Evolutionary conservation across 2,888 invertebrate species (phyloP).

Genomic region (Tillus elongatus): DNA sequence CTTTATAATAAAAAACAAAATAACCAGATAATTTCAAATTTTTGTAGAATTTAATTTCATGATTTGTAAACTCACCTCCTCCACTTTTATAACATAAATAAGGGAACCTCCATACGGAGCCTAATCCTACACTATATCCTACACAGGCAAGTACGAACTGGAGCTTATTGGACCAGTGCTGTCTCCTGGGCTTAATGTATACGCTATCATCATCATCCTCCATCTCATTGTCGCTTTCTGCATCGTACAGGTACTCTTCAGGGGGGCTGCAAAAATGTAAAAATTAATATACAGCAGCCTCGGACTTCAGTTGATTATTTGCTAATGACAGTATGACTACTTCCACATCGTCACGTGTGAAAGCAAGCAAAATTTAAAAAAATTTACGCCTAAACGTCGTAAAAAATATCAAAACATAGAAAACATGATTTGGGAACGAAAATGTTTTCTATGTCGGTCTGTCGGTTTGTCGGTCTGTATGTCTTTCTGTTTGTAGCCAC

Average conservation of each 20-base stretch:
- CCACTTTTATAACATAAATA: constrained; percentile 87
- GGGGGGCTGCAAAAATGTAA: constrained; percentile 51
- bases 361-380: neutral
- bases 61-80: constrained; percentile 58
- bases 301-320: too few species aligned
- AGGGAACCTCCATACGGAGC: constrained; percentile 88
- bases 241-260: constrained; percentile 64
- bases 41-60: neutral
- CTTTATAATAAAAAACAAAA: too few species aligned
- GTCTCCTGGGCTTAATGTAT: constrained; percentile 65
- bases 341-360: too few species aligned
- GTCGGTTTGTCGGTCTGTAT: too few species aligned
- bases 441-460: too few species aligned
- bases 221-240: constrained; percentile 66
- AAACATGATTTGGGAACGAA: too few species aligned
- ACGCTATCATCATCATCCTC: constrained; percentile 61
- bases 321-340: too few species aligned
- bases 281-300: constrained; percentile 4
- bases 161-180: constrained; percentile 81
- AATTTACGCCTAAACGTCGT: neutral
- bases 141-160: constrained; percentile 84
- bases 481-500: too few species aligned
- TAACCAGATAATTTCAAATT: too few species aligned
- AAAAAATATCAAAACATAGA: too few species aligned
- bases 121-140: constrained; percentile 81